Conservation (phyloP, 2,797 vertebrate species). For the Fistularia tabacaria region DNA sequence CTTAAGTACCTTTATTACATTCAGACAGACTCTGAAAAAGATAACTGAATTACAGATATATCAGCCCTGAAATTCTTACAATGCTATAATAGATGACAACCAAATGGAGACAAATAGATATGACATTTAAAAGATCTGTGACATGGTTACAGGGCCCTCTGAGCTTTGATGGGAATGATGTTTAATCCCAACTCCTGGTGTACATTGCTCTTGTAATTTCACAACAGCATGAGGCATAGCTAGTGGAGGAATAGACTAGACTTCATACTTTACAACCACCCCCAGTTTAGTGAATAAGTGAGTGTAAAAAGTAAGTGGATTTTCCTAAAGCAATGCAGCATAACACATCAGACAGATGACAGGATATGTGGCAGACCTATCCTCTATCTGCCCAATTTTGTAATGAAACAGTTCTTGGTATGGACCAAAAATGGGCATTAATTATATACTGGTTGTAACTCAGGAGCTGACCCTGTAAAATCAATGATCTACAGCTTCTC, state of each 20-base stretch:
- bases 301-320: slow-evolving; percentile 24
- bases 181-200: slow-evolving; percentile 14
- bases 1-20: slow-evolving; percentile 34
- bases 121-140: slow-evolving; percentile 55
- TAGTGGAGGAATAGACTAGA: slow-evolving; percentile 1
- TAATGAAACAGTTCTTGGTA: slow-evolving; percentile 49
- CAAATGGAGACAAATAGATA: slow-evolving; percentile 47
- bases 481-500: not conserved
- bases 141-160: slow-evolving; percentile 27
- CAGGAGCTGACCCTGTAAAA: not conserved
- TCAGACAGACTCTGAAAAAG: slow-evolving; percentile 34
- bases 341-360: slow-evolving; percentile 41
- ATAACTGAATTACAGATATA: slow-evolving; percentile 53
- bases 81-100: slow-evolving; percentile 33
- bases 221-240: not conserved
- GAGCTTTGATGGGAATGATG: not conserved
- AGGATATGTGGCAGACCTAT: slow-evolving; percentile 32
- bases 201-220: not conserved
- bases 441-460: slow-evolving; percentile 36
- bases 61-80: slow-evolving; percentile 33
- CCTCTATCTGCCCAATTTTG: slow-evolving; percentile 28
- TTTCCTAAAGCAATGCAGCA: slow-evolving; percentile 33
- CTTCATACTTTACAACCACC: slow-evolving; percentile 21
- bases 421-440: slow-evolving; percentile 27
- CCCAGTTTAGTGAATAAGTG: slow-evolving; percentile 7